phyloP scores from a whole-genome alignment of 2,888 invertebrate genomes.

The Helicoverpa assulta region DNA sequence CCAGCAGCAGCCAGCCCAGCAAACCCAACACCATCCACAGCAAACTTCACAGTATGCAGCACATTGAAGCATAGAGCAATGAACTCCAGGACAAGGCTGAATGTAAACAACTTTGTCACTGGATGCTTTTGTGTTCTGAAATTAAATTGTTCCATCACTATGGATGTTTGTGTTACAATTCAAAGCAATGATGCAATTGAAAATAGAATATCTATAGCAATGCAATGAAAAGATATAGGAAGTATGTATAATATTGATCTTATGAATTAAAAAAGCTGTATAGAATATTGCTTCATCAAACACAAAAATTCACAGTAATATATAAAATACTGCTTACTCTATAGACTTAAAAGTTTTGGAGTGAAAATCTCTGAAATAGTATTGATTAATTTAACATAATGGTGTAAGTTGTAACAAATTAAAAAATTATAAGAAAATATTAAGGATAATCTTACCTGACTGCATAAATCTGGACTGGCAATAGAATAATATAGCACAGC shows the following conservation, averaged over 20 bases:
- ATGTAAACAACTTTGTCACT: constrained; percentile 97
- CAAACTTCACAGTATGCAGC: constrained; percentile 96
- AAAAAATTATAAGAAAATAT: constrained; percentile 3
- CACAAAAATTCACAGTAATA: constrained; percentile 37
- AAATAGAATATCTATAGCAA: constrained; percentile 32
- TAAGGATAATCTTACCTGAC: constrained; percentile 87
- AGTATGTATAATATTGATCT: constrained; percentile 20
- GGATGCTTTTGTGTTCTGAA: constrained; percentile 95
- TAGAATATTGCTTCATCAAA: constrained; percentile 19
- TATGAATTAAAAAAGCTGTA: constrained; percentile 31
- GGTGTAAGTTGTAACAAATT: constrained; percentile 4
- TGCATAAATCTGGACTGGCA: constrained; percentile 97
- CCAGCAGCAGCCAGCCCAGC: constrained; percentile 95
- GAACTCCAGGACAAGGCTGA: constrained; percentile 96
- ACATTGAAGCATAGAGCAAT: constrained; percentile 96
- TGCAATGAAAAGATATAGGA: constrained; percentile 15
- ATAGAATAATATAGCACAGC: constrained; percentile 95
- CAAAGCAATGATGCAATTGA: constrained; percentile 28
- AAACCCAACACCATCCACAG: constrained; percentile 97
- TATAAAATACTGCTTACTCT: constrained; percentile 52
- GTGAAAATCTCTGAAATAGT: constrained; percentile 54
- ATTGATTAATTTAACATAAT: constrained; percentile 36
- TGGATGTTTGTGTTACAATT: constrained; percentile 1
- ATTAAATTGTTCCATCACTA: constrained; percentile 28
- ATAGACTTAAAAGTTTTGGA: constrained; percentile 45